Conservation (phyloP, 2,888 invertebrate genomes). For the Desoria tigrina region DNA sequence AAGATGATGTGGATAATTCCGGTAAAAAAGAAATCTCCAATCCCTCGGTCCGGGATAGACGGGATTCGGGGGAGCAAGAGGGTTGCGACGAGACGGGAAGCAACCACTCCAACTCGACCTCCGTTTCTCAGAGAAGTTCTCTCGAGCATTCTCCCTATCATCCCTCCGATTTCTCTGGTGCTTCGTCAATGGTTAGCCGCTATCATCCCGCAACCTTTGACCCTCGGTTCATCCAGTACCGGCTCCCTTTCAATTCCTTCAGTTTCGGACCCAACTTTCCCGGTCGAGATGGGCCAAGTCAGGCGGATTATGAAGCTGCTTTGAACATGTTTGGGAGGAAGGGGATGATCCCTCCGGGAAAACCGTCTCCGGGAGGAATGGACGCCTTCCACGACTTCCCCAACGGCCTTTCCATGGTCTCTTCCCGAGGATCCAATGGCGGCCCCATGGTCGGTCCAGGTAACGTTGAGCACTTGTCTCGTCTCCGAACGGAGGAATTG, state of each 20-base stretch:
- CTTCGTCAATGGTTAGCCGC: slow-evolving; percentile 47
- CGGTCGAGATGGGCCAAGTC: slow-evolving; percentile 23
- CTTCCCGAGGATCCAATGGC: slow-evolving; percentile 24
- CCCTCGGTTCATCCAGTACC: slow-evolving; percentile 52
- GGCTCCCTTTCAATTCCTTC: slow-evolving; percentile 51
- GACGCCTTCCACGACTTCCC: slow-evolving; percentile 51
- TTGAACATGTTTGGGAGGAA: slow-evolving; percentile 37
- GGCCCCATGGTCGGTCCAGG: slow-evolving; percentile 22
- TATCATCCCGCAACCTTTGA: slow-evolving; percentile 50
- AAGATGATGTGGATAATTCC: no score
- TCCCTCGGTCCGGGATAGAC: background rate
- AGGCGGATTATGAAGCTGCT: slow-evolving; percentile 46
- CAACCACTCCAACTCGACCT: slow-evolving; percentile 47
- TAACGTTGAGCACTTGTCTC: slow-evolving; percentile 36
- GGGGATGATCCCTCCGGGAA: slow-evolving; percentile 40
- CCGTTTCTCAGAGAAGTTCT: slow-evolving; percentile 50
- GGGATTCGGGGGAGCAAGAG: background rate
- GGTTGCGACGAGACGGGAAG: slow-evolving; percentile 28
- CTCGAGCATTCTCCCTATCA: slow-evolving; percentile 48
- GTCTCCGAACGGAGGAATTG: slow-evolving; percentile 44
- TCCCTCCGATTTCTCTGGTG: slow-evolving; percentile 47
- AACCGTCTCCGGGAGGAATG: slow-evolving; percentile 44
- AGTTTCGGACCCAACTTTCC: slow-evolving; percentile 47
- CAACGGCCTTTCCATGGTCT: slow-evolving; percentile 41
- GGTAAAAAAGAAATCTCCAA: slow-evolving; percentile 14